Evolutionary conservation across 2,888 invertebrate species (phyloP), one percentile per base, ranked within the genome.

Genomic region (Rosalia funebris): DNA sequence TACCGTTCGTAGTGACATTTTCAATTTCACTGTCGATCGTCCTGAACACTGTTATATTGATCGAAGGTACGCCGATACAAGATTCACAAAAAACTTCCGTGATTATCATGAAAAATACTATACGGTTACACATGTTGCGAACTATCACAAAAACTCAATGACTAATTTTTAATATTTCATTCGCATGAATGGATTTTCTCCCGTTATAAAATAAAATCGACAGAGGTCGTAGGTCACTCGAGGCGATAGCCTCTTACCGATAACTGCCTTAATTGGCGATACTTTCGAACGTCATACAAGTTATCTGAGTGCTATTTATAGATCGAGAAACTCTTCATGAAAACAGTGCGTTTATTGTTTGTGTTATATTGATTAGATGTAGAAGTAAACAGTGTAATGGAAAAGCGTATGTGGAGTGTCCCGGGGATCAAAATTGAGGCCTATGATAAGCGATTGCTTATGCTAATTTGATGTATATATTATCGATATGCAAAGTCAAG

Each of bases 11-110:
- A 9, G 62, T 69, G 3, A 65, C 17, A 32, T 65, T 65, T 36
- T 67, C 64, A 20, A 55, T 52, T 11, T 25, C 67, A 54, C 70
- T 67, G 54, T 70, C 68, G 1, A 74, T 54, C 1, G 65, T 44
- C 32, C 60, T 47, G 44, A 56, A 65, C 53, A 71, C 67, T 15
- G 60, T 63, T 10, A 70, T 31, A 19, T 65, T 68, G n/a, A 68
- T 45, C 7, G 57, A 60, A 0, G 32, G n/a, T 45, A 52, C 2
- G 0, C 7, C 12, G 12, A 11, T 25, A 25, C 58, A 62, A 42
- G 19, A 42, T 34, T 44, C 44, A 44, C 50, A 41, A 12, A 41
- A 54, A 48, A 47, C 19, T 32, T 25, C 15, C 2, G 44, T 32
- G n/a, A 54, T 9, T 45, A 50, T 14, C 12, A 45, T n/a, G 1